Base-by-base conservation (phyloP, 2,113 vertebrate genomes). In the Alaudala cheleensis region DNA sequence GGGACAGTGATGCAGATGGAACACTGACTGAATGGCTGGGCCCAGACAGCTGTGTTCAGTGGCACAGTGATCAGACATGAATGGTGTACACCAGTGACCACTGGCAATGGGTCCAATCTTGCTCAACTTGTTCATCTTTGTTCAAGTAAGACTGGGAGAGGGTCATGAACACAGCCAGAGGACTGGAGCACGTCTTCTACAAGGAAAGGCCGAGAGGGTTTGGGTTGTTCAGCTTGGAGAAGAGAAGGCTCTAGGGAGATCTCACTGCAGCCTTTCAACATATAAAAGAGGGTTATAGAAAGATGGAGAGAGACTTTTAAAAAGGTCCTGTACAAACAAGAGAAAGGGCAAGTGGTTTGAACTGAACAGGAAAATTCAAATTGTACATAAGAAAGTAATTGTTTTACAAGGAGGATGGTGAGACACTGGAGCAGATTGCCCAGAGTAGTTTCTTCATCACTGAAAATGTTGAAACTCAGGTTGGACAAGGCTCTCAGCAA, bases 131-230 rank as follows among this genome's bases (percentile, higher is more conserved):
- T n/a, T 50, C 6, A 23, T 34, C 21, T 83, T 58, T 50, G 49
- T 19, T 61, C 11, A 64, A 62, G 16, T 25, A 33, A 4, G 12
- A 39, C 51, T 16, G 53, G 42, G 67, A 20, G n/a, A 57, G 8
- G 29, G 23, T 29, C 19, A 72, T 1, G 2, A 81, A 72, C 37
- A 42, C 4, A 4, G 20, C 18, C 28, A 54, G 24, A 62, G 40
- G 42, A 28, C 18, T 67, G 22, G 29, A 42, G 14, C 58, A 62
- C 0, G 0, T 33, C 15, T 54, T 12, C 19, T 23, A 6, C 1
- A 10, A 73, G 16, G 19, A 56, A 7, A 33, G 37, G 5, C 33
- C 61, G 42, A 87, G 7, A 65, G 1, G 6, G 11, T 18, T 66
- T 62, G 21, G 26, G 3, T 64, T 58, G 22, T 64, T 76, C 31